Evolutionary conservation across 2,797 vertebrate genomes (phyloP).

Genomic region (Tokudaia muenninki): DNA sequence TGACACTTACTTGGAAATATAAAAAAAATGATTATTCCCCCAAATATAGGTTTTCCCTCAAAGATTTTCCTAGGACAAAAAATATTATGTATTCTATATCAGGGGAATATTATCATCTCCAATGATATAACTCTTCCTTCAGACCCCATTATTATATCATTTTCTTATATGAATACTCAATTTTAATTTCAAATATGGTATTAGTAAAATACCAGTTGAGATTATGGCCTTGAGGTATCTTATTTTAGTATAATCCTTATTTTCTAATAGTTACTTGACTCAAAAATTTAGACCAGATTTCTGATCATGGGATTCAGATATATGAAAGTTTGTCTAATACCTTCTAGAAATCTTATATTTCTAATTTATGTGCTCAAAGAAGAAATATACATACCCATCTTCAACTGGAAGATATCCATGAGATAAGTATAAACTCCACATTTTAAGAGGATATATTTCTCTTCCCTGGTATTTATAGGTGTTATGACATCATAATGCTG

Average conservation of each 20-base stretch:
- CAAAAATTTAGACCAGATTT: slow-evolving; percentile 78
- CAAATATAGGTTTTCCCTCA: slow-evolving; percentile 62
- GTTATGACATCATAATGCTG: slow-evolving; percentile 87
- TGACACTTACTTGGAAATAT: slow-evolving; percentile 65
- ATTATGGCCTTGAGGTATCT: slow-evolving; percentile 78
- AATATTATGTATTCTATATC: slow-evolving; percentile 53
- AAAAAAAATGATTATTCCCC: slow-evolving; percentile 64
- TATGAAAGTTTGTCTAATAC: slow-evolving; percentile 71
- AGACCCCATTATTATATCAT: neutral
- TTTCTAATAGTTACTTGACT: slow-evolving; percentile 76
- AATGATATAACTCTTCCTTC: neutral
- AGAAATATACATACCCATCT: slow-evolving; percentile 82
- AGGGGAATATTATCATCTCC: neutral
- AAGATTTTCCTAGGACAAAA: slow-evolving; percentile 66
- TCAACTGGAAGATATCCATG: slow-evolving; percentile 83
- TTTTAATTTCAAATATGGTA: slow-evolving; percentile 69
- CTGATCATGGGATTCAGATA: slow-evolving; percentile 62
- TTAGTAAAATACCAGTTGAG: slow-evolving; percentile 81
- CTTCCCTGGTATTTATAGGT: slow-evolving; percentile 86
- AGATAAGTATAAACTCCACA: slow-evolving; percentile 85
- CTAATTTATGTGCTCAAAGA: slow-evolving; percentile 81
- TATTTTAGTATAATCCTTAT: slow-evolving; percentile 81
- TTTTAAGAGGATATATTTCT: slow-evolving; percentile 86
- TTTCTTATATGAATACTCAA: slow-evolving; percentile 10
- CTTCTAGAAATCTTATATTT: slow-evolving; percentile 83